Evolutionary conservation across 30 jellyfish, hydroid and myxozoan genomes (phyloP).

Genomic region (Aurelia aurita complex sp. Pacific): DNA sequence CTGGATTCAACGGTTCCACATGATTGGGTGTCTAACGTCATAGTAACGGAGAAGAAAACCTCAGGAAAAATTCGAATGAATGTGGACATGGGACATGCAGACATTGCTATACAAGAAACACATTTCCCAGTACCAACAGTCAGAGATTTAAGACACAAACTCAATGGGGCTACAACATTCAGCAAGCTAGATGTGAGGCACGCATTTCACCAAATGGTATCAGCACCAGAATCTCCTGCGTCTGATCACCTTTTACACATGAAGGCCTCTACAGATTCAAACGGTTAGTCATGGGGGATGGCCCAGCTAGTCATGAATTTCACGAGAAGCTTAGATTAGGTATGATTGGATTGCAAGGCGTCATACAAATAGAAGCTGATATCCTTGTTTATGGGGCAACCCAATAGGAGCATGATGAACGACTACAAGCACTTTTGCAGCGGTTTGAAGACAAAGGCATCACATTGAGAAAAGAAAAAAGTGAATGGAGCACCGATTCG

Average conservation of each 20-base stretch:
- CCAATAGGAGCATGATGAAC: conserved; percentile 15
- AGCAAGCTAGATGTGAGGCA: conserved; percentile 10
- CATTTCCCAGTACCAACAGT: conserved; percentile 40
- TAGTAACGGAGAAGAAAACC: conserved; percentile 3
- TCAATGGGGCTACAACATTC: conserved; percentile 29
- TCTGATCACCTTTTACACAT: conserved; percentile 33
- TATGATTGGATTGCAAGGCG: conserved; percentile 28
- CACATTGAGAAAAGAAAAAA: conserved; percentile 16
- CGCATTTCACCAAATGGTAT: conserved; percentile 28
- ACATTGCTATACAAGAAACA: conserved; percentile 35
- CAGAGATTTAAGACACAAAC: conserved; percentile 34
- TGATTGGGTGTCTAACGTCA: conserved; percentile 5
- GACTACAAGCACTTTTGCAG: conserved; percentile 14
- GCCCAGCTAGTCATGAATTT: conserved; percentile 50
- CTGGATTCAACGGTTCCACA: conserved; percentile 25
- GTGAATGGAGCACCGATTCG: conserved; percentile 13
- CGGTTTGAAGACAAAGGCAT: conserved; percentile 20
- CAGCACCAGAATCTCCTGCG: conserved; percentile 12
- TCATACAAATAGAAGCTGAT: conserved; percentile 23
- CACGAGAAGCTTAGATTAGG: conserved; percentile 35
- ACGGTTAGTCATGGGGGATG: conserved; percentile 55
- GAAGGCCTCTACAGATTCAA: conserved; percentile 37
- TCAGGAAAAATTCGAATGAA: conserved; percentile 10
- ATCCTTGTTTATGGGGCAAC: conserved; percentile 24
- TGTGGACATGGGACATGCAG: conserved; percentile 48